Evolutionary conservation across 2,888 invertebrate genomes (phyloP).

Genomic region (Caenorhabditis wallacei): DNA sequence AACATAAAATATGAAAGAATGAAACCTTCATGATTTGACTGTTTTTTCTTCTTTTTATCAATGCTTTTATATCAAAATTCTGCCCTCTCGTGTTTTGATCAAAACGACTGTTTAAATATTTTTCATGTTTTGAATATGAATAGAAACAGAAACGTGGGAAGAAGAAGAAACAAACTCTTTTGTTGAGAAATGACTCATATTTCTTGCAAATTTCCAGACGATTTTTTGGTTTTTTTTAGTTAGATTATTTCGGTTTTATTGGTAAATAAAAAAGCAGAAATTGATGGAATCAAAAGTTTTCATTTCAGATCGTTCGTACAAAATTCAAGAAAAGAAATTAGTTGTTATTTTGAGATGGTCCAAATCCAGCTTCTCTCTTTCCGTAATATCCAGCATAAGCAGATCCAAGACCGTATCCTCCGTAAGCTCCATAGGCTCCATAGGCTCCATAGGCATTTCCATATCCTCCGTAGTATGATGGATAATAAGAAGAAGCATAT

Average conservation of each 20-base stretch:
- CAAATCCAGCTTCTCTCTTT: slow-evolving; percentile 59
- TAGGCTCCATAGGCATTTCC: slow-evolving; percentile 34
- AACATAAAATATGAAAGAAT: background rate
- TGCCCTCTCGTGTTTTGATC: slow-evolving; percentile 10
- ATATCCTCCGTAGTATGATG: slow-evolving; percentile 49
- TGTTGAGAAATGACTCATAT: background rate
- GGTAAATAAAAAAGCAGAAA: background rate
- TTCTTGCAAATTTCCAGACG: background rate
- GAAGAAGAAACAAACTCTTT: background rate
- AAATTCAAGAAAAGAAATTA: background rate
- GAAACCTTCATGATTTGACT: slow-evolving; percentile 17
- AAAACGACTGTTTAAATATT: background rate
- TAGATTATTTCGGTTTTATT: too few relatives aligned
- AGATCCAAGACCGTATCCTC: slow-evolving; percentile 44
- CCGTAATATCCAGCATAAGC: slow-evolving; percentile 55
- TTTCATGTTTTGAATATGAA: slow-evolving; percentile 13
- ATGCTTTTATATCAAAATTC: slow-evolving; percentile 3
- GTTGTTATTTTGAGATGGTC: slow-evolving; percentile 36
- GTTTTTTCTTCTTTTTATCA: slow-evolving; percentile 15
- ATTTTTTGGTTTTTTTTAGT: background rate
- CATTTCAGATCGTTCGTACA: slow-evolving; percentile 48
- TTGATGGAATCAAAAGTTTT: background rate
- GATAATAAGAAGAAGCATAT: slow-evolving; percentile 45
- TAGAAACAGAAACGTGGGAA: background rate
- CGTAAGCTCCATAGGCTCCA: slow-evolving; percentile 44